A percentile compares a stretch with the other conserved stretches of the same genome.
These are phyloP conservation scores for Chlorodrepanis virens DNA, from an alignment of 2,113 vertebrate genomes.

Conservation along the genomic window DNA sequence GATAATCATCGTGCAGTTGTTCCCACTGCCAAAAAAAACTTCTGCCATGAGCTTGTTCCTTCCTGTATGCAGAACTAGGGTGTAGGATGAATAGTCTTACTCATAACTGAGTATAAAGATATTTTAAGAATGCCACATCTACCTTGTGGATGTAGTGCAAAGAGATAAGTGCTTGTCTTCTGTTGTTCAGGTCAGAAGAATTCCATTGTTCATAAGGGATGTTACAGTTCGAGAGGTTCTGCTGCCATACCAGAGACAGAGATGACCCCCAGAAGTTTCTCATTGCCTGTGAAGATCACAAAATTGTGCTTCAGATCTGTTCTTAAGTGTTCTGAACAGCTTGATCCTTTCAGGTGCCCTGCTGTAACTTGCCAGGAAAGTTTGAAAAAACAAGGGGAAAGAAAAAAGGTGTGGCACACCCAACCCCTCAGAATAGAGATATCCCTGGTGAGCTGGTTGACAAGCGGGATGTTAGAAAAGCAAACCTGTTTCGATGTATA, in stretches of 20 bases:
- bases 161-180: neutral
- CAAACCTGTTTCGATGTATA: accelerated
- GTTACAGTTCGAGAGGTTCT: neutral
- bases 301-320: neutral
- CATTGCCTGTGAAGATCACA: neutral
- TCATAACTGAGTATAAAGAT: neutral
- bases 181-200: neutral
- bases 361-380: neutral
- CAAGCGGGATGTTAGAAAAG: neutral
- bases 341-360: neutral
- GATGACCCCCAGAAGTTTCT: neutral
- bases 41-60: slow-evolving; percentile 21
- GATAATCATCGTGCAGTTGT: slow-evolving; percentile 16
- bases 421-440: neutral
- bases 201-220: neutral
- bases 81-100: neutral
- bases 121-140: neutral
- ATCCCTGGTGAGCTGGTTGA: neutral
- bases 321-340: neutral
- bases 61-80: neutral
- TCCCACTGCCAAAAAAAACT: neutral
- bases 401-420: neutral
- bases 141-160: neutral
- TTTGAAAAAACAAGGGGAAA: neutral
- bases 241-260: accelerated